Evolutionary conservation across 2,797 vertebrate species (phyloP).

Genomic region (Helarctos malayanus): DNA sequence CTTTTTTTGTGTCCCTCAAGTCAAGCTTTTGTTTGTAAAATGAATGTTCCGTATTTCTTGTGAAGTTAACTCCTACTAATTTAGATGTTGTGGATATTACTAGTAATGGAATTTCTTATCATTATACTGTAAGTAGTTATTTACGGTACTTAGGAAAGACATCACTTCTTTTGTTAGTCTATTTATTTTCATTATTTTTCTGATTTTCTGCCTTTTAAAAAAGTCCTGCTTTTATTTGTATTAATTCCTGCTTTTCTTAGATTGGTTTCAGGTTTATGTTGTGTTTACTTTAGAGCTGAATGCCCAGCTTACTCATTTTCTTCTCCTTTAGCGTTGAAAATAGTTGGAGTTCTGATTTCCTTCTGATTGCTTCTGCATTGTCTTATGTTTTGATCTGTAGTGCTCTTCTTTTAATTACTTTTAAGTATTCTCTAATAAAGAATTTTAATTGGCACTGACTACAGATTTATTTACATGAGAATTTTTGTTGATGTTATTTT

Average conservation of each 20-base stretch:
- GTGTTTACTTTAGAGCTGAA: not conserved
- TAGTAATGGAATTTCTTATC: not conserved
- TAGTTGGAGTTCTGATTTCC: not conserved
- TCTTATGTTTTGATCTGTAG: not conserved
- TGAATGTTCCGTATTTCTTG: not conserved
- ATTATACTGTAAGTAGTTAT: not conserved
- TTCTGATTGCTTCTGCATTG: not conserved
- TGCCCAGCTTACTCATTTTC: not conserved
- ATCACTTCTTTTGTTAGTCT: not conserved
- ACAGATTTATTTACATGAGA: not conserved
- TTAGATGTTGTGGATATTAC: not conserved
- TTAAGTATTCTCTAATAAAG: not conserved
- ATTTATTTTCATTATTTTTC: not conserved
- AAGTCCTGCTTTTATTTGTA: not conserved
- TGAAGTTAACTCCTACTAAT: not conserved
- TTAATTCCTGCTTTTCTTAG: not conserved
- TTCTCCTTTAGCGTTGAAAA: conserved; percentile 42
- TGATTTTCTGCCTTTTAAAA: not conserved
- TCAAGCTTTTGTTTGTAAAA: not conserved
- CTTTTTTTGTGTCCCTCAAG: not conserved
- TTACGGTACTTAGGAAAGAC: not conserved
- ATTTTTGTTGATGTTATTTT: not conserved
- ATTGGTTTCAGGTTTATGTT: not conserved
- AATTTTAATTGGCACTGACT: not conserved
- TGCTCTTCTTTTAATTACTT: not conserved